Evolutionary conservation across 2,888 invertebrate species (phyloP).

Genomic region (Plutella xylostella): DNA sequence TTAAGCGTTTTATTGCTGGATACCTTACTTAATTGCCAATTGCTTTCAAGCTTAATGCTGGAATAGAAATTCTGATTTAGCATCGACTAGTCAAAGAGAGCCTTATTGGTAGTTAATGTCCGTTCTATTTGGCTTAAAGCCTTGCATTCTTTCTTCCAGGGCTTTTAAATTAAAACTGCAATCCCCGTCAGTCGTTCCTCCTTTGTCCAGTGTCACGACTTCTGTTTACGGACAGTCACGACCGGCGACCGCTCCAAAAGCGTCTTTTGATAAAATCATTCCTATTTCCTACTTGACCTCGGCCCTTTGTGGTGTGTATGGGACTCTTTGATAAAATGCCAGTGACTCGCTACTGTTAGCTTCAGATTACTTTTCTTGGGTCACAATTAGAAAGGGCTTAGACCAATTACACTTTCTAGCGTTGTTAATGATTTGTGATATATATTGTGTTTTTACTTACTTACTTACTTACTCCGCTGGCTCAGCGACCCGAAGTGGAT

Average conservation of each 20-base stretch:
- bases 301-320: background rate
- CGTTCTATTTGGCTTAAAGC: background rate
- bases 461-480: too few relatives aligned
- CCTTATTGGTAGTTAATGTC: too few relatives aligned
- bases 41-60: too few relatives aligned
- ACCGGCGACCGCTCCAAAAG: slow-evolving; percentile 57
- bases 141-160: background rate
- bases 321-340: slow-evolving; percentile 7
- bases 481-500: too few relatives aligned
- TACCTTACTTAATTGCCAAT: too few relatives aligned
- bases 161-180: slow-evolving; percentile 7
- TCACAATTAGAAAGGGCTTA: too few relatives aligned
- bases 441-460: background rate
- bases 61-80: too few relatives aligned
- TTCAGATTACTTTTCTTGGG: too few relatives aligned
- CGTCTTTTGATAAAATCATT: slow-evolving; percentile 63
- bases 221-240: slow-evolving; percentile 61
- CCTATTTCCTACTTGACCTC: slow-evolving; percentile 42
- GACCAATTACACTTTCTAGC: too few relatives aligned
- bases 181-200: slow-evolving; percentile 5
- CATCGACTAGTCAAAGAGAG: too few relatives aligned
- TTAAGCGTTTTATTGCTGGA: too few relatives aligned
- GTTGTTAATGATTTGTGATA: background rate
- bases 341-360: background rate
- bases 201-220: slow-evolving; percentile 8